Base-by-base conservation (phyloP, 2,113 vertebrate genomes). In the Tylochromis polylepis region DNA sequence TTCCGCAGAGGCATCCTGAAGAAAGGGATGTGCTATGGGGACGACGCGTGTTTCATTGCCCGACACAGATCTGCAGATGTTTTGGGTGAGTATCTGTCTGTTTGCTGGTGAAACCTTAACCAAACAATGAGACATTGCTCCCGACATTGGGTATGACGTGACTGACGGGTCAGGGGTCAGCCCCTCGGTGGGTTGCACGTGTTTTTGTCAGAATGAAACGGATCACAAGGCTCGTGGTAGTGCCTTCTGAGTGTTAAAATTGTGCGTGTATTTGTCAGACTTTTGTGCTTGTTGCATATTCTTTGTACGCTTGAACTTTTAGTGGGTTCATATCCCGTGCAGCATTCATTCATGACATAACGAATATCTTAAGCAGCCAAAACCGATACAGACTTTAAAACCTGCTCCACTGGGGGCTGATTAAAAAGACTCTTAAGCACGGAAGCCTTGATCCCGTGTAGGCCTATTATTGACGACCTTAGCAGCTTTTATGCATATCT, bases 21-120 rank as follows among this genome's bases (percentile, higher is more conserved):
- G 97, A 99, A 99, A 90, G 98, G 98, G 87, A 98, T 98, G 97
- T 99, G 99, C 93, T 99, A 99, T 90, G 99, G 99, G 43, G 99
- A 99, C 90, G 99, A 99, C 93, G 99, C 99, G 82, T 99, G 98
- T 89, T 99, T 99, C 93, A 96, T 98, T 87, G 98, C 98, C 87
- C 94, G 97, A 24, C 98, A 99, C 95, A 97, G 97, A 58, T 96
- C 97, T 2, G 98, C 98, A 0, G 99, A 99, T 86, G 98, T 99
- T 57, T 93, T 99, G 15, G 99, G 99, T 99, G 75, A 97, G 98
- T 51, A 12, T 62, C 4, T 34, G 70, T 2, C 27, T 84, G 43
- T n/a, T 62, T 41, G 5, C n/a, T 15, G 29, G 55, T 11, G 16
- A 49, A 72, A 82, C 38, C 18, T 55, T 22, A 43, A 46, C 34